A percentile compares a stretch with the other conserved stretches of the same genome.
Evolutionary conservation across 1,140 invertebrate species (phyloP).

Genomic region (Wiebesia pumilae): DNA sequence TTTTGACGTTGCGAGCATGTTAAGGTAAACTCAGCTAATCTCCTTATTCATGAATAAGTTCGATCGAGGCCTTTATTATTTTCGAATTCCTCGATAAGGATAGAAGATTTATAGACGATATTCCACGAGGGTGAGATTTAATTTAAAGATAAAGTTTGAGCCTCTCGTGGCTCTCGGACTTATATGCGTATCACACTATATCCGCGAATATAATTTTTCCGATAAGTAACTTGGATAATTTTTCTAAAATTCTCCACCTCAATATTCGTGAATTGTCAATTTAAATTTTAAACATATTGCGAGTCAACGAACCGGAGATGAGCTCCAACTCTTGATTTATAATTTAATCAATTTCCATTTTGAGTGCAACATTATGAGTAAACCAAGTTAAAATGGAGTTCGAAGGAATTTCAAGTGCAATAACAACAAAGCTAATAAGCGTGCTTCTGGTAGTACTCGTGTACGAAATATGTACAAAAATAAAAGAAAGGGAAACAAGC

Average conservation of each 20-base stretch:
- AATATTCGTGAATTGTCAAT: not conserved
- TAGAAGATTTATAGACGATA: not conserved
- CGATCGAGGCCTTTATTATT: not conserved
- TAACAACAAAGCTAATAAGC: not conserved
- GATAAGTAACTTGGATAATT: not conserved
- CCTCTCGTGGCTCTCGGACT: not conserved
- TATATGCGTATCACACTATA: not conserved
- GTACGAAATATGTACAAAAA: not conserved
- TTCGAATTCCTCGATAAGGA: not conserved
- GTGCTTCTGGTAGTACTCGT: not conserved
- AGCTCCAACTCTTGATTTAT: not conserved
- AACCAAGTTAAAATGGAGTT: not conserved
- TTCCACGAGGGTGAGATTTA: not conserved
- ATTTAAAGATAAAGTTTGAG: conserved; percentile 9
- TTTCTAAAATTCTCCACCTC: not conserved
- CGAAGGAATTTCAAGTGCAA: not conserved
- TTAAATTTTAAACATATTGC: not conserved
- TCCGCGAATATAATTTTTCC: not conserved
- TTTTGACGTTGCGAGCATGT: not conserved
- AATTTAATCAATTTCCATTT: conserved; percentile 10
- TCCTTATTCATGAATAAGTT: conserved; percentile 24
- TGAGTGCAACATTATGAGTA: not conserved
- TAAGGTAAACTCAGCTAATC: not conserved
- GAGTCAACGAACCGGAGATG: not conserved
- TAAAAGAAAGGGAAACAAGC: not conserved